Percentiles rank a stretch among this genome's conserved stretches.
These are phyloP conservation scores for Bos javanicus DNA, from an alignment of 2,113 vertebrate genomes.

Conservation along the genomic window DNA sequence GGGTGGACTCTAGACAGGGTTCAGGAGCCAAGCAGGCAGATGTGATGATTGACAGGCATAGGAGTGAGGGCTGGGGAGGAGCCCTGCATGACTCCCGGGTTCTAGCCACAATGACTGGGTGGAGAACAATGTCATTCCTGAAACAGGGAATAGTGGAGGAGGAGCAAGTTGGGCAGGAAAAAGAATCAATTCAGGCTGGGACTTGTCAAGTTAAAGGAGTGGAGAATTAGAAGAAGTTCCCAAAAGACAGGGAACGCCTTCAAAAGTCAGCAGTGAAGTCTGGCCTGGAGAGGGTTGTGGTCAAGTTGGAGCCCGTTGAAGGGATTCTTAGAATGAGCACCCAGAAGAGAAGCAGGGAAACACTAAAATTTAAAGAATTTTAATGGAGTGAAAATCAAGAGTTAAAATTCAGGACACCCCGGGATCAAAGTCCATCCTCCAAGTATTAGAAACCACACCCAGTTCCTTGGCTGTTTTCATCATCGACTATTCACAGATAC, in stretches of 20 bases:
- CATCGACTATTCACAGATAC: background rate
- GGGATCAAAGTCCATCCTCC: background rate
- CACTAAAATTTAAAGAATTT: background rate
- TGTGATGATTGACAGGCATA: background rate
- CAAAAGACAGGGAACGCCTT: background rate
- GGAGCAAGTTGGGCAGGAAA: conserved; percentile 52
- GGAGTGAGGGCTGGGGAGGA: background rate
- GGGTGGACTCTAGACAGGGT: background rate
- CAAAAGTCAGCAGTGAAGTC: background rate
- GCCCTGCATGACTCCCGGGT: conserved; percentile 1
- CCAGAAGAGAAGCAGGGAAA: background rate
- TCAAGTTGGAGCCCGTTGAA: background rate
- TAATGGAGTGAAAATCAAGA: background rate
- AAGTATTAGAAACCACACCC: background rate
- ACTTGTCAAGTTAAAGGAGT: conserved; percentile 34
- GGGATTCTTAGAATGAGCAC: background rate
- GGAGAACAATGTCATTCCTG: conserved; percentile 55
- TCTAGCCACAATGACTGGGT: background rate
- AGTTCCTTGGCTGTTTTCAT: background rate
- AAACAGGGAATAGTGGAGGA: conserved; percentile 48
- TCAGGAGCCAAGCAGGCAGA: background rate
- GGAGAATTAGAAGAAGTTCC: background rate
- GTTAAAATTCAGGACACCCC: background rate
- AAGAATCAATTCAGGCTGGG: conserved; percentile 40
- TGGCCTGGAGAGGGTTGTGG: background rate